phyloP scores from a whole-genome alignment of 2,113 vertebrate genomes.

The Paradoxurus hermaphroditus region DNA sequence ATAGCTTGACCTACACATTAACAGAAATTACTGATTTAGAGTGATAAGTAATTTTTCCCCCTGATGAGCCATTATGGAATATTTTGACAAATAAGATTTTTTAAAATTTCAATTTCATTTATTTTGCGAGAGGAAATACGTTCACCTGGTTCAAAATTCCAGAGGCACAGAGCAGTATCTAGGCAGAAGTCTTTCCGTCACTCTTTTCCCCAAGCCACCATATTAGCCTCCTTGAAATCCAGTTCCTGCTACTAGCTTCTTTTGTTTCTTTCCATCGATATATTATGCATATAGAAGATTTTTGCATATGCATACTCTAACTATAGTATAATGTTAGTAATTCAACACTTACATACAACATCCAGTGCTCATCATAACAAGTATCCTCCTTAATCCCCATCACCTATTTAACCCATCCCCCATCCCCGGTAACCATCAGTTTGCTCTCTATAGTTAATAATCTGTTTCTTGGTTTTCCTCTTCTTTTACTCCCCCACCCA shows the following conservation, averaged over 20 bases:
- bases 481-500: not conserved
- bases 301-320: not conserved
- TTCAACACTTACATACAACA: not conserved
- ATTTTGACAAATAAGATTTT: not conserved
- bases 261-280: conserved; percentile 20
- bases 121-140: not conserved
- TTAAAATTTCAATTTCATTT: not conserved
- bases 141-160: not conserved
- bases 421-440: not conserved
- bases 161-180: not conserved
- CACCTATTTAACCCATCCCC: not conserved
- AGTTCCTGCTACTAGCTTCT: not conserved
- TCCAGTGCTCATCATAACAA: not conserved
- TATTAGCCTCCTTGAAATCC: not conserved
- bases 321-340: not conserved
- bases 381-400: not conserved
- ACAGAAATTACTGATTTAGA: not conserved
- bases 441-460: not conserved
- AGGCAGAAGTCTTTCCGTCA: not conserved
- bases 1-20: not conserved
- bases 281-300: not conserved
- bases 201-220: not conserved
- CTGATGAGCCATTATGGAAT: not conserved
- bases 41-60: not conserved
- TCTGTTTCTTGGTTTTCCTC: not conserved